A percentile compares a stretch with the other conserved stretches of the same genome.
Conservation (phyloP, 1,140 invertebrate genomes). For the Rhagoletis pomonella region DNA sequence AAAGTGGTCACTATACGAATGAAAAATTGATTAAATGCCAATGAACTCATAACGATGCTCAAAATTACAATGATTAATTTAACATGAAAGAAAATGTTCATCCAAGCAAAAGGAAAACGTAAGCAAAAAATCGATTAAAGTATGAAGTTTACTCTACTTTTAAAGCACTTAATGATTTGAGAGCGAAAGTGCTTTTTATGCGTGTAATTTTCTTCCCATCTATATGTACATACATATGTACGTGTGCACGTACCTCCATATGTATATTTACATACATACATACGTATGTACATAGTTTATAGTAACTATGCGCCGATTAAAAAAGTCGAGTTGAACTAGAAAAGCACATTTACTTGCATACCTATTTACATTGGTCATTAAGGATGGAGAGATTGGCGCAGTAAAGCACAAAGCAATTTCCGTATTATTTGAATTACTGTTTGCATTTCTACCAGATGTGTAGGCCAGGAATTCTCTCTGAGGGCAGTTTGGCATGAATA, state of each 20-base stretch:
- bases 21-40: background rate
- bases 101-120: background rate
- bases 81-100: background rate
- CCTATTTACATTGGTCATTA: background rate
- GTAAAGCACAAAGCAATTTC: slow-evolving; percentile 15
- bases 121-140: background rate
- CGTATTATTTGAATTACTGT: slow-evolving; percentile 40
- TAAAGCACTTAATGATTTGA: background rate
- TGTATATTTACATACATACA: background rate
- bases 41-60: background rate
- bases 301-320: background rate
- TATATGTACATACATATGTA: background rate
- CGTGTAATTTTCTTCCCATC: background rate
- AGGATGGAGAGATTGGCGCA: background rate
- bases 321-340: background rate
- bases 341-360: background rate
- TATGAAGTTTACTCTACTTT: background rate
- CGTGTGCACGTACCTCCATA: background rate
- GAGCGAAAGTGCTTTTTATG: slow-evolving; percentile 1
- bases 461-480: too few relatives aligned
- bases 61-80: background rate
- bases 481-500: too few relatives aligned
- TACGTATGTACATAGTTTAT: too few relatives aligned
- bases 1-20: too few relatives aligned
- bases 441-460: background rate